phyloP scores from a whole-genome alignment of 2,888 invertebrate genomes.

The Psylliodes chrysocephalus region DNA sequence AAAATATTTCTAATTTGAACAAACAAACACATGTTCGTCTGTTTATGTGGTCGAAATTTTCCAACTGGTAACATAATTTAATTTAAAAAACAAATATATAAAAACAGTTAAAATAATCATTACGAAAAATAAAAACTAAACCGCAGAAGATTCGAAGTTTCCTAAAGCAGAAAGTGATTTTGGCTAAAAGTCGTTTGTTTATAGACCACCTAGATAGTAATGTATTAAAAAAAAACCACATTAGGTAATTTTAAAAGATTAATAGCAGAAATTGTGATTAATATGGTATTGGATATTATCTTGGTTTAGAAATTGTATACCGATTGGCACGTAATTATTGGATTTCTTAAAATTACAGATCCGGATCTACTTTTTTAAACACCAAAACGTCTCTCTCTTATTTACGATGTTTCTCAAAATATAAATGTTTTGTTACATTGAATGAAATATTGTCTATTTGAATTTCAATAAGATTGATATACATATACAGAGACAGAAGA shows the following conservation, averaged over 20 bases:
- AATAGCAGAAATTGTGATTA: conserved; percentile 44
- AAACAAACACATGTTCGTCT: conserved; percentile 47
- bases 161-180: conserved; percentile 17
- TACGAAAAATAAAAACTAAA: conserved; percentile 13
- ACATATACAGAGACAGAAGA: no score
- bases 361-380: no score
- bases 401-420: no score
- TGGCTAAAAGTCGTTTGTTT: conserved; percentile 21
- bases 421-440: no score
- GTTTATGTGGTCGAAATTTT: conserved; percentile 52
- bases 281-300: conserved; percentile 45
- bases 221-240: conserved; percentile 13
- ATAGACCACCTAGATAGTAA: conserved; percentile 28
- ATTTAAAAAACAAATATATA: conserved; percentile 8
- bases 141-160: neutral
- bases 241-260: conserved; percentile 45
- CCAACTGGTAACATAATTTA: conserved; percentile 56
- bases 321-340: conserved; percentile 44
- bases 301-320: conserved; percentile 45
- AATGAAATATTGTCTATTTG: no score
- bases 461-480: no score
- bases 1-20: conserved; percentile 13
- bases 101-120: conserved; percentile 18
- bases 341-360: conserved; percentile 30
- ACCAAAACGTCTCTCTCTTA: no score